Evolutionary conservation across 1,140 invertebrate species (phyloP).

Genomic region (Hyphantria cunea): DNA sequence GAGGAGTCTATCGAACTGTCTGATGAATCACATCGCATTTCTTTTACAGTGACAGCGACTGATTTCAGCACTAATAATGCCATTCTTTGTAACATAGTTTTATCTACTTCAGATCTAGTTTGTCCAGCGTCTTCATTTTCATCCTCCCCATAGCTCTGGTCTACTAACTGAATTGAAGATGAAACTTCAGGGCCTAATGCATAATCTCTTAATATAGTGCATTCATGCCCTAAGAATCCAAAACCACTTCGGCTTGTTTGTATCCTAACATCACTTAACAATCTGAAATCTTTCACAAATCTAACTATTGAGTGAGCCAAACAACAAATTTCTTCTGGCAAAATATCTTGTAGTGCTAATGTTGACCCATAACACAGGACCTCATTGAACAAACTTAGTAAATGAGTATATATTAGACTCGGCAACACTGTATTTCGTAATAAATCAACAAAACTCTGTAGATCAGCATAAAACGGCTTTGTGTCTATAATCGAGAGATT

Average conservation of each 20-base stretch:
- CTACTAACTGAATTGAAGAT: conserved; percentile 62
- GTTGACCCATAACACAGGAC: conserved; percentile 95
- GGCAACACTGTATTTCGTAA: conserved; percentile 88
- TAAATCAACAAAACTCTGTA: conserved; percentile 90
- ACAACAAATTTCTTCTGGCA: conserved; percentile 93
- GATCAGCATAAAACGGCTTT: conserved; percentile 92
- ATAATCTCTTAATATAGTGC: conserved; percentile 64
- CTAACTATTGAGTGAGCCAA: conserved; percentile 92
- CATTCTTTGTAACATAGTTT: conserved; percentile 91
- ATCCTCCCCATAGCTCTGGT: conserved; percentile 70
- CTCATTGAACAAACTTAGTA: conserved; percentile 92
- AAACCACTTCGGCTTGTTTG: conserved; percentile 80
- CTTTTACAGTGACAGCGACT: conserved; percentile 94
- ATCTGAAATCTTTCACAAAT: conserved; percentile 91
- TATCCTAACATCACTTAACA: conserved; percentile 85
- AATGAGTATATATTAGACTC: conserved; percentile 91
- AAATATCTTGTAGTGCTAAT: conserved; percentile 91
- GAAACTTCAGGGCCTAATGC: conserved; percentile 62
- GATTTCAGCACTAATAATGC: conserved; percentile 93
- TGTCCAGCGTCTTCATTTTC: conserved; percentile 59
- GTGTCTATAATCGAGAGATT: conserved; percentile 94
- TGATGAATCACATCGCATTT: conserved; percentile 92
- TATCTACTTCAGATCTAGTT: conserved; percentile 81
- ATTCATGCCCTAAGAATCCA: conserved; percentile 81
- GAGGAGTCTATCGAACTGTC: conserved; percentile 91